Evolutionary conservation across 2,888 invertebrate species (phyloP).

Genomic region (Dimorphilus gyrociliatus): DNA sequence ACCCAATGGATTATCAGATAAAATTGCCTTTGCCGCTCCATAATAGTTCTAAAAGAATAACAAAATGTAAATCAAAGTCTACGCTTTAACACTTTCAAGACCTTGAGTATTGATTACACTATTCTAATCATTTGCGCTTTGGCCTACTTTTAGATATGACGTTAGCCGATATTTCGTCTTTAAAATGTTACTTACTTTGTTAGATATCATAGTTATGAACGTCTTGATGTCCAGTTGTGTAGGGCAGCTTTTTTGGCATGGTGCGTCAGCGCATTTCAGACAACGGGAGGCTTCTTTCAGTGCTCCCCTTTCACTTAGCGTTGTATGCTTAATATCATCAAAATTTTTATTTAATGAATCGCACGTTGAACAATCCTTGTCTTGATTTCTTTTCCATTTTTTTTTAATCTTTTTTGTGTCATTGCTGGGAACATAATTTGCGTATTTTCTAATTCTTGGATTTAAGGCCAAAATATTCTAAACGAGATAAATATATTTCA

Average conservation of each 20-base stretch:
- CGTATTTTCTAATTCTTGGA: constrained; percentile 59
- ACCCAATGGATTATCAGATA: constrained; percentile 87
- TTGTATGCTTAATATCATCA: constrained; percentile 91
- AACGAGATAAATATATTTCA: no score
- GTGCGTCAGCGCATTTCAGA: constrained; percentile 54
- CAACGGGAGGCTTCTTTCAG: constrained; percentile 59
- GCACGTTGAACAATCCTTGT: constrained; percentile 62
- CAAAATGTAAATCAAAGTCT: not conserved
- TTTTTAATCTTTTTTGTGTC: constrained; percentile 70
- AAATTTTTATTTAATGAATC: constrained; percentile 63
- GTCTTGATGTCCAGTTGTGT: constrained; percentile 91
- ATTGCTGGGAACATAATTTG: constrained; percentile 63
- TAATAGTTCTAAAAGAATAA: constrained; percentile 65
- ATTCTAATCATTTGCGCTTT: no score
- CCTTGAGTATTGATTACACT: no score
- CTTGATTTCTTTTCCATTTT: constrained; percentile 84
- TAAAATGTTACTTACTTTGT: constrained; percentile 58
- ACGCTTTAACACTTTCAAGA: not conserved
- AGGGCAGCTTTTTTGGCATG: constrained; percentile 95
- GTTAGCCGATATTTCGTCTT: no score
- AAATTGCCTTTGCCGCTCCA: constrained; percentile 80
- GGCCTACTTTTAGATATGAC: no score
- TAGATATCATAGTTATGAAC: constrained; percentile 88
- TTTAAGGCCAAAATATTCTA: constrained; percentile 74
- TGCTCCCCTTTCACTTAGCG: constrained; percentile 83